phyloP scores from a whole-genome alignment of 2,113 vertebrate species.

The Ranitomeya imitator region DNA sequence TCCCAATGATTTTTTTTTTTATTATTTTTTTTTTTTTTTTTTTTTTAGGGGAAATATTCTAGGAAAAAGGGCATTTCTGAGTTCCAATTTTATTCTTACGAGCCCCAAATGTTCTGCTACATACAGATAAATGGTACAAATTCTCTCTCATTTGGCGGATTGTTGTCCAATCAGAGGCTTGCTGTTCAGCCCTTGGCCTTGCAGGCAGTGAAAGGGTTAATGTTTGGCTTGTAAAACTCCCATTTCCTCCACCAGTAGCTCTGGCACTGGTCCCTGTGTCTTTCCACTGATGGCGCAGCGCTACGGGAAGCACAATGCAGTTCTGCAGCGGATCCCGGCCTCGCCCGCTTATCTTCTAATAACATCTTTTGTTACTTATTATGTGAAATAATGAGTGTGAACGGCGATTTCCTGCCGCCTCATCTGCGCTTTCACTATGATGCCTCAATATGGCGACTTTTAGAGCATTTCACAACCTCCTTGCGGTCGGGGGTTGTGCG shows the following conservation, averaged over 20 bases:
- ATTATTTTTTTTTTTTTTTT: no score
- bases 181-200: background rate
- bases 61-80: no score
- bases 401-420: constrained; percentile 3
- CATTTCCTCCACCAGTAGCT: constrained; percentile 16
- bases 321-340: background rate
- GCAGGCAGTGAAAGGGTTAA: background rate
- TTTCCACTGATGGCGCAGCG: background rate
- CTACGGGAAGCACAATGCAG: background rate
- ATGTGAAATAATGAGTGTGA: constrained; percentile 17
- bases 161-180: background rate
- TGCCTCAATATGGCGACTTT: background rate
- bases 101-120: no score
- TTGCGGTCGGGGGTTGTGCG: background rate
- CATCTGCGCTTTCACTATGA: background rate
- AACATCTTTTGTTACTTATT: constrained; percentile 20
- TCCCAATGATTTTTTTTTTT: no score
- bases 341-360: background rate
- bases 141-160: no score
- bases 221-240: background rate
- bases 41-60: no score
- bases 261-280: constrained; percentile 4
- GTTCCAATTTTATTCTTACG: no score
- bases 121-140: no score
- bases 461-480: background rate